phyloP scores from a whole-genome alignment of 2,113 vertebrate genomes.

The Haemorhous mexicanus region DNA sequence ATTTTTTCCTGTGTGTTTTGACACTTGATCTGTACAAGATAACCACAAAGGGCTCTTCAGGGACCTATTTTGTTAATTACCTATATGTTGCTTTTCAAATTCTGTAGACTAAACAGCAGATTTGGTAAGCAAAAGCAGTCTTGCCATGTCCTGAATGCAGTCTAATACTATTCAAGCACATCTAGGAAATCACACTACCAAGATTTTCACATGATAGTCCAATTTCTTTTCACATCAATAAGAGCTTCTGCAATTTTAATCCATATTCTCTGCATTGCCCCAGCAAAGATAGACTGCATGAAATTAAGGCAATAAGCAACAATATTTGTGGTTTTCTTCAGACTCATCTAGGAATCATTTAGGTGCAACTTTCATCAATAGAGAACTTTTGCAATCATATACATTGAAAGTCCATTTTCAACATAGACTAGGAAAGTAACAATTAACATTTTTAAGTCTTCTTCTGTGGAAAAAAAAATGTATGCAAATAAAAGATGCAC shows the following conservation, averaged over 20 bases:
- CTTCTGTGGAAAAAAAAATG: not conserved
- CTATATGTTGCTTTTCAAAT: not conserved
- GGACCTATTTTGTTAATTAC: not conserved
- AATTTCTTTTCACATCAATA: not conserved
- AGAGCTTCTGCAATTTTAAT: not conserved
- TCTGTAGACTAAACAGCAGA: not conserved
- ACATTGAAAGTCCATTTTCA: not conserved
- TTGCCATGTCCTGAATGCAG: not conserved
- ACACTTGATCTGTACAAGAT: not conserved
- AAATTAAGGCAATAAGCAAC: not conserved
- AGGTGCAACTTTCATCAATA: not conserved
- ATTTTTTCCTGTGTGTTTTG: not conserved
- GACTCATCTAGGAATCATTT: not conserved
- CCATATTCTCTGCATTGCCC: not conserved
- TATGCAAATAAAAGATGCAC: not conserved
- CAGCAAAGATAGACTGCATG: not conserved
- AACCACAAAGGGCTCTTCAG: not conserved
- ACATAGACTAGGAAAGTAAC: not conserved
- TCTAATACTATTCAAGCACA: not conserved
- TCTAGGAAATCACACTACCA: not conserved
- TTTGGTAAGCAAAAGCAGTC: not conserved
- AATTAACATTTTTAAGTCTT: not conserved
- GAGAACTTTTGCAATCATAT: not conserved
- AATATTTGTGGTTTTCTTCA: not conserved
- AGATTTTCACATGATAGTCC: not conserved